Percentiles rank a stretch among this genome's conserved stretches.
Conservation (phyloP, 1,140 invertebrate genomes). For the Spodoptera frugiperda region DNA sequence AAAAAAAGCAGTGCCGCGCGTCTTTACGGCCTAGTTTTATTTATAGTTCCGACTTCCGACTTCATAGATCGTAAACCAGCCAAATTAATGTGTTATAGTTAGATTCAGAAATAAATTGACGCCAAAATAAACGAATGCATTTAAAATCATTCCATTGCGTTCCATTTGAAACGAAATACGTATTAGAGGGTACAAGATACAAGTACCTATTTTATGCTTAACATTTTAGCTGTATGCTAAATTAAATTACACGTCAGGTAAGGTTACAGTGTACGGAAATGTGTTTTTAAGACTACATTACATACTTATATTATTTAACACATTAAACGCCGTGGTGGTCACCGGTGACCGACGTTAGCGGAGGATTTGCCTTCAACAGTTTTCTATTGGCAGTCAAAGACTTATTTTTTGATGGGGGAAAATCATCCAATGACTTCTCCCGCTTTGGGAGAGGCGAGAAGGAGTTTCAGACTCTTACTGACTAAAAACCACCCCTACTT, state of each 20-base stretch:
- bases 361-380: no score
- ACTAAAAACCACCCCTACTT: no score
- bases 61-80: not conserved
- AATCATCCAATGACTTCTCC: no score
- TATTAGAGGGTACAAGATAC: no score
- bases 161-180: not conserved
- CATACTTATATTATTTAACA: no score
- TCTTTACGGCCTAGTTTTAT: not conserved
- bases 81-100: not conserved
- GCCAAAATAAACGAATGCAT: conserved; percentile 20
- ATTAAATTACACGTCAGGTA: not conserved
- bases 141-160: conserved; percentile 37
- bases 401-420: no score
- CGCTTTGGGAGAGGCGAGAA: no score
- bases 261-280: not conserved
- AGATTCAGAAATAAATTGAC: not conserved
- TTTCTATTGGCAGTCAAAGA: no score
- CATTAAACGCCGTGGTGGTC: no score
- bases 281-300: no score
- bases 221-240: not conserved
- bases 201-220: conserved; percentile 1
- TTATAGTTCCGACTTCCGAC: conserved; percentile 1
- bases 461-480: no score
- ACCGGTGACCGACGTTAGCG: no score
- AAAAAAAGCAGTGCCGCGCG: not conserved